Conservation (phyloP, 2,797 vertebrate genomes). For the Nasua narica region DNA sequence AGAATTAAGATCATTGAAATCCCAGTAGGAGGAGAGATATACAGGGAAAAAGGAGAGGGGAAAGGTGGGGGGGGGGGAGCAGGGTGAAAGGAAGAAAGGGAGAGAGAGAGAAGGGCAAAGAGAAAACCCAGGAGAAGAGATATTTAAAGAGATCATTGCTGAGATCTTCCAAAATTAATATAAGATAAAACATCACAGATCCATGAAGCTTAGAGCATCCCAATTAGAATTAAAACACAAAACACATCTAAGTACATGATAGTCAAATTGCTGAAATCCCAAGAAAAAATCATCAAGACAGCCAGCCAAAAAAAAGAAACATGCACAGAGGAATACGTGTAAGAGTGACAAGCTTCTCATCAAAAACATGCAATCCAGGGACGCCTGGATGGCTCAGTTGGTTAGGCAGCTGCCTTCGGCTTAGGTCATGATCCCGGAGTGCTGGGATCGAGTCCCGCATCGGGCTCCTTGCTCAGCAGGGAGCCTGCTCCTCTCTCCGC, state of each 20-base stretch:
- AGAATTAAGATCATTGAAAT: not conserved
- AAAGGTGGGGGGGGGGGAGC: accelerated
- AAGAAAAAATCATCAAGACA: not conserved
- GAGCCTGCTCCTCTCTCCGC: too few species aligned
- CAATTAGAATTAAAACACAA: not conserved
- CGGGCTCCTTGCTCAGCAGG: too few species aligned
- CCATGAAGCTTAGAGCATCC: not conserved
- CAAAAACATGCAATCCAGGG: too few species aligned
- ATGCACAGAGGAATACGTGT: not conserved
- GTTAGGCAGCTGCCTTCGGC: too few species aligned
- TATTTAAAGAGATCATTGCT: not conserved
- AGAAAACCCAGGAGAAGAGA: not conserved
- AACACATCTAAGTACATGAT: not conserved
- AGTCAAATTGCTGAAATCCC: not conserved
- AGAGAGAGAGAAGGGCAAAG: not conserved
- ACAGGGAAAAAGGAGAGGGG: not conserved
- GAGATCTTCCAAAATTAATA: not conserved
- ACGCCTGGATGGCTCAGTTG: too few species aligned
- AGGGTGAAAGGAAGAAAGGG: not conserved
- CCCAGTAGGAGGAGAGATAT: not conserved
- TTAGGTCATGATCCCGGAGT: too few species aligned
- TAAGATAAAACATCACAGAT: not conserved
- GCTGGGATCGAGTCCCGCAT: too few species aligned
- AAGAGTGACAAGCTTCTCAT: not conserved
- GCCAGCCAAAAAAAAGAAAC: not conserved